Evolutionary conservation across 92 coral and sea anemone species (phyloP).

Genomic region (Palythoa heliodiscus): DNA sequence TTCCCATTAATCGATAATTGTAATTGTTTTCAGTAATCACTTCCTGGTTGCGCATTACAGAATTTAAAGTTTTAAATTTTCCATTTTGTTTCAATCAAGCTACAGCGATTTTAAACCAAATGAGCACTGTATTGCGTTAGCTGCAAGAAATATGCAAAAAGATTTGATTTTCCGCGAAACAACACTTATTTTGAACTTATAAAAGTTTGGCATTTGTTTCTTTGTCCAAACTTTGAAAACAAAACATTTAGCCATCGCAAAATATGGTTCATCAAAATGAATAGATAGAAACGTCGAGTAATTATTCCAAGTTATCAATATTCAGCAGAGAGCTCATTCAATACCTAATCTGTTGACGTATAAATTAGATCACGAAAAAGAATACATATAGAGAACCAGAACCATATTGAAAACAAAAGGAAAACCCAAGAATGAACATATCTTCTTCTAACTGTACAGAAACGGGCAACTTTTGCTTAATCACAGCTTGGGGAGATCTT

Average conservation of each 20-base stretch:
- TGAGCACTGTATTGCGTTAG: no score
- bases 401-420: neutral
- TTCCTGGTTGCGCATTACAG: neutral
- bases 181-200: no score
- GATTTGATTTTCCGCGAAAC: no score
- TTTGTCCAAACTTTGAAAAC: neutral
- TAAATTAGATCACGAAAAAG: neutral
- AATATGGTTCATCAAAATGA: neutral
- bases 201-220: neutral
- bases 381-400: neutral
- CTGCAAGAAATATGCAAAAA: no score
- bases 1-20: neutral
- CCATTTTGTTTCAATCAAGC: no score
- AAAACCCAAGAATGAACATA: constrained; percentile 1
- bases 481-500: neutral
- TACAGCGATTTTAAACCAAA: no score
- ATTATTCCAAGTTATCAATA: neutral
- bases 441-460: constrained; percentile 2
- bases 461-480: neutral
- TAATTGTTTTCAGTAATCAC: neutral
- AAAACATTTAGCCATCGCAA: neutral
- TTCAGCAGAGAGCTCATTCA: neutral
- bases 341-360: neutral
- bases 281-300: neutral
- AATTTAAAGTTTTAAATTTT: no score